These are phyloP conservation scores for Myopa tessellatipennis DNA, from an alignment of 2,888 invertebrate genomes.

Conservation along the genomic window DNA sequence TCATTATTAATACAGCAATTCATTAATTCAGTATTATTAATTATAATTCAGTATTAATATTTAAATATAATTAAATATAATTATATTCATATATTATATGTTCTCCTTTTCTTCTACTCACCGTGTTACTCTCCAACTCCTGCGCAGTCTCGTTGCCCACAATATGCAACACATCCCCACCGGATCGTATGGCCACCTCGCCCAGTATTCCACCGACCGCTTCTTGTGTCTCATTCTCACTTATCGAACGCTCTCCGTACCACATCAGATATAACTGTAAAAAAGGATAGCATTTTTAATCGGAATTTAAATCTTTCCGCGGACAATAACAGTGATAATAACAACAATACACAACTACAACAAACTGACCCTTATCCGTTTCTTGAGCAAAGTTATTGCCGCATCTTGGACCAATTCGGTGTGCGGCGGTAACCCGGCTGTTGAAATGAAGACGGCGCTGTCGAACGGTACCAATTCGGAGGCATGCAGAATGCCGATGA, in stretches of 20 bases:
- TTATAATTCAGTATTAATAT: no score
- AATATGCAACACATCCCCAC: constrained; percentile 68
- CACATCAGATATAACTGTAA: constrained; percentile 69
- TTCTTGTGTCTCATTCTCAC: constrained; percentile 67
- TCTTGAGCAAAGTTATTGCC: constrained; percentile 67
- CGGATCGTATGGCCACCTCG: constrained; percentile 68
- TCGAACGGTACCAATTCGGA: constrained; percentile 74
- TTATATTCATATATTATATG: no score
- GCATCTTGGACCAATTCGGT: constrained; percentile 68
- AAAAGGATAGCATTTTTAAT: neutral
- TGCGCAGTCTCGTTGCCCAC: constrained; percentile 64
- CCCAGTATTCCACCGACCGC: constrained; percentile 67
- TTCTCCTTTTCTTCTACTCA: constrained; percentile 49
- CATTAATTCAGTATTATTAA: no score
- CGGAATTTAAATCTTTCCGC: constrained; percentile 17
- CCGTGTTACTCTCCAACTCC: constrained; percentile 65
- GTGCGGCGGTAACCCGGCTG: constrained; percentile 72
- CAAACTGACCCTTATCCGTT: constrained; percentile 68
- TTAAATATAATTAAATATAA: no score
- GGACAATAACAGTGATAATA: no score
- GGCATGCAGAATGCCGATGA: constrained; percentile 73
- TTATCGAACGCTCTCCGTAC: constrained; percentile 67
- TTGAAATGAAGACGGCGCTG: constrained; percentile 74
- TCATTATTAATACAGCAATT: no score
- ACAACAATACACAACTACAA: neutral